These are phyloP conservation scores for Lamprotornis superbus DNA, from an alignment of 2,113 vertebrate species.

Conservation along the genomic window DNA sequence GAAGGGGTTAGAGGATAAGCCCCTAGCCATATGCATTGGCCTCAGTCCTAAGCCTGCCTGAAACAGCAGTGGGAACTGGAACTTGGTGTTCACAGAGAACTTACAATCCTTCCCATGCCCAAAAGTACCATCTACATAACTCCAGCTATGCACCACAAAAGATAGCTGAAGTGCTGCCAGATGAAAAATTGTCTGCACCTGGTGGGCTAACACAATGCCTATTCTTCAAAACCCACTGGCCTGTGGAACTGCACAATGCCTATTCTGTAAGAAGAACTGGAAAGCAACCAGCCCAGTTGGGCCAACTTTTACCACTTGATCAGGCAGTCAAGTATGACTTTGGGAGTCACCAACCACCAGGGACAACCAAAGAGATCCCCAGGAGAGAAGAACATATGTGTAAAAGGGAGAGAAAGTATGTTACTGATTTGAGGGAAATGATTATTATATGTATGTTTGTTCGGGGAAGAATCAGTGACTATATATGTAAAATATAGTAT, in stretches of 20 bases:
- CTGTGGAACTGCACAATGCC: background rate
- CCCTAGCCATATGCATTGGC: background rate
- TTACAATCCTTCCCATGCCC: background rate
- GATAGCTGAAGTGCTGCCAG: background rate
- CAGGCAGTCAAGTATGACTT: rapidly evolving
- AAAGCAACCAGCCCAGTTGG: background rate
- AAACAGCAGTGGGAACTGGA: background rate
- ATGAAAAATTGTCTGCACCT: background rate
- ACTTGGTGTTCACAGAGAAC: background rate
- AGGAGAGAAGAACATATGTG: rapidly evolving
- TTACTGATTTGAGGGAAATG: background rate
- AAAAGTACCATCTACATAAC: background rate
- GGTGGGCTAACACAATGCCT: background rate
- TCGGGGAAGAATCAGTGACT: background rate
- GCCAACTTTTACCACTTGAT: background rate
- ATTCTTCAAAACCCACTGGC: background rate
- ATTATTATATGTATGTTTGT: background rate
- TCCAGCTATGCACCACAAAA: background rate
- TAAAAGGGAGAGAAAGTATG: background rate
- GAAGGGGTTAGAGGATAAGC: background rate
- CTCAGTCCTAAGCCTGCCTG: background rate
- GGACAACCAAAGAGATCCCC: background rate
- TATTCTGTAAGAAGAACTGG: background rate
- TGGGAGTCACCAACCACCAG: background rate
- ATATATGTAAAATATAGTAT: background rate